Base-by-base conservation (phyloP, 92 coral and sea anemone species). In the Epizoanthus fatuus region DNA sequence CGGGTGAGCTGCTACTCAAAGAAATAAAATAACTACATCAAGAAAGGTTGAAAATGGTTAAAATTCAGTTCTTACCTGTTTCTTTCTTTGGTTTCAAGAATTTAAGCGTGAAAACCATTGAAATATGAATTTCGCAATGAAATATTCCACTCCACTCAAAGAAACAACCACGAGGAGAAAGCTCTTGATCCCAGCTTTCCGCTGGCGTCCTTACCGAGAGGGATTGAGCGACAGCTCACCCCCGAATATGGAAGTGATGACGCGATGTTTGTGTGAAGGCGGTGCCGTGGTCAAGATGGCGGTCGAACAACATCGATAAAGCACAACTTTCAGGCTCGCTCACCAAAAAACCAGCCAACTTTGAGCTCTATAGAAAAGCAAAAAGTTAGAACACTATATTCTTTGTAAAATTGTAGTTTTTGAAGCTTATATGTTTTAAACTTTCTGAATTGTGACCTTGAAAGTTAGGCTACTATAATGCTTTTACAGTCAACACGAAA, bases 141-240 rank as follows among this genome's bases (percentile, higher is more conserved):
- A 47, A 20, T 19, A 42, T 32, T 51, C 75, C 57, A 71, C 75
- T 71, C 29, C 38, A 42, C 37, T 47, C 20, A 11, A 51, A n/a
- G 59, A 71, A 71, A 71, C 53, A 5, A 42, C 10, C 75, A 71
- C 53, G 59, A 71, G 51, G 56, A 14, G 29, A 47, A 17, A 42
- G 37, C 53, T 71, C 35, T 71, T 9, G 75, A 47, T 51, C 3
- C 52, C 75, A 71, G 57, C 75, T 71, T 45, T 71, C 75, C 15
- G 4, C 75, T 44, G 75, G 75, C 14, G 53, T 42, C 75, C 22
- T 49, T 71, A 1, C 53, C 53, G 54, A 71, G 75, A 51, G 19
- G 57, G 75, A 71, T 35, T 71, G 59, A 44, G 75, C 53, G 20
- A 51, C 35, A 71, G 75, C 75, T 71, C 75, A 71, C 40, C 42